phyloP scores from a whole-genome alignment of 2,797 vertebrate genomes.

The Cirrhinus molitorella region DNA sequence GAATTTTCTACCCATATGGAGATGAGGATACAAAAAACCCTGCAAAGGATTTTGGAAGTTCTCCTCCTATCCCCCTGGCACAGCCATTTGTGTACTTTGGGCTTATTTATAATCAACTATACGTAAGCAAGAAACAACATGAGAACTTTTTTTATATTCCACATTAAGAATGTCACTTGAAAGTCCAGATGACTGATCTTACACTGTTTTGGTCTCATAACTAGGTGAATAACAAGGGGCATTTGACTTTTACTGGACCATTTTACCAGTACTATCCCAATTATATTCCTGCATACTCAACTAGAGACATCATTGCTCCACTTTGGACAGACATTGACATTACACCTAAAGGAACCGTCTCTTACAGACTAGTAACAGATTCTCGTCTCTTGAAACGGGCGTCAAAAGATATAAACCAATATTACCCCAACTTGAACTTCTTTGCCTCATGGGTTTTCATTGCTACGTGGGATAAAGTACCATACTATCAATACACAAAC shows the following conservation, averaged over 20 bases:
- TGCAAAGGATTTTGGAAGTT: background rate
- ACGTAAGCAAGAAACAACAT: background rate
- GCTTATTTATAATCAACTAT: background rate
- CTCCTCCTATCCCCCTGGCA: background rate
- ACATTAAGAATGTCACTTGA: rapidly evolving
- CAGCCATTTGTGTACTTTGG: slow-evolving; percentile 3
- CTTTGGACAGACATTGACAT: slow-evolving; percentile 31
- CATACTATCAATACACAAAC: background rate
- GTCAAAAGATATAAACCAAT: slow-evolving; percentile 1
- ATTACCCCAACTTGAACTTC: background rate
- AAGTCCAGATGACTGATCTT: background rate
- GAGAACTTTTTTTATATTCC: no score
- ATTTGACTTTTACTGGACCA: background rate
- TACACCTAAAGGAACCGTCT: background rate
- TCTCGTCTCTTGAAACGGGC: background rate
- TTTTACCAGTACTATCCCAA: background rate
- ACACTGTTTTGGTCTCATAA: background rate
- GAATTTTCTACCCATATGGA: slow-evolving; percentile 23
- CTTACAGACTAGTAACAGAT: background rate
- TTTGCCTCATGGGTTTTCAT: slow-evolving; percentile 22
- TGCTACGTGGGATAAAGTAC: slow-evolving; percentile 34
- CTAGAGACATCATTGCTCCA: slow-evolving; percentile 33
- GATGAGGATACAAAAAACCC: background rate
- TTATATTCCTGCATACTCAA: background rate
- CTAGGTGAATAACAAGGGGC: slow-evolving; percentile 16